A percentile compares a stretch with the other conserved stretches of the same genome.
Evolutionary conservation across 2,888 invertebrate species (phyloP).

Genomic region (Lasius platythorax): DNA sequence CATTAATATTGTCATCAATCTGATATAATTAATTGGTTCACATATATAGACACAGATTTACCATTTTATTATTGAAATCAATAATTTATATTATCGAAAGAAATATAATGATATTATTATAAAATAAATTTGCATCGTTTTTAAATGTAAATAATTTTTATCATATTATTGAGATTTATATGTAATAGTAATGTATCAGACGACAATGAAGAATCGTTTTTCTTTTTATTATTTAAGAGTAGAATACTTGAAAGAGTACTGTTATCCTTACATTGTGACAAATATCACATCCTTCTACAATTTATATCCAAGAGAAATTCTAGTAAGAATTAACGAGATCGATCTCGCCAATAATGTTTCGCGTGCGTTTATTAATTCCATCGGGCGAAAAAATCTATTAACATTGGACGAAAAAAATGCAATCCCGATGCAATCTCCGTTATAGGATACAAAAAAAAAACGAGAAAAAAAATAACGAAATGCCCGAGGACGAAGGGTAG

Average conservation of each 20-base stretch:
- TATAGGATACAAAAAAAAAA: background rate
- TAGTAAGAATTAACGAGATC: constrained; percentile 8
- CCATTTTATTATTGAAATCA: background rate
- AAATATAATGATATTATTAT: background rate
- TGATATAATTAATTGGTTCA: background rate
- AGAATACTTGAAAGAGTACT: background rate
- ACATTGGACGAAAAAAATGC: constrained; percentile 39
- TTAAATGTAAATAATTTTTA: background rate
- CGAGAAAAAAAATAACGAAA: background rate
- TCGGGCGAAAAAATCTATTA: constrained; percentile 40
- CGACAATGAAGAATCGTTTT: background rate
- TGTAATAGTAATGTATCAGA: background rate
- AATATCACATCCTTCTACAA: background rate
- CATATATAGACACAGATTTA: background rate
- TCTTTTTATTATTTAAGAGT: background rate
- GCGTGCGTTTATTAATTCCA: constrained; percentile 42
- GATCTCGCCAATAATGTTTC: constrained; percentile 26
- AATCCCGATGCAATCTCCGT: constrained; percentile 52
- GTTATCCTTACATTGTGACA: background rate
- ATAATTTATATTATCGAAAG: background rate
- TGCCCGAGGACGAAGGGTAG: constrained; percentile 32
- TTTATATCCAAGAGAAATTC: background rate
- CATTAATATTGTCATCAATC: background rate
- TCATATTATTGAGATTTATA: background rate
- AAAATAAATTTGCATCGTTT: background rate